Base-by-base conservation (phyloP, 2,888 invertebrate species). In the Lepidocyrtinus sp. region DNA sequence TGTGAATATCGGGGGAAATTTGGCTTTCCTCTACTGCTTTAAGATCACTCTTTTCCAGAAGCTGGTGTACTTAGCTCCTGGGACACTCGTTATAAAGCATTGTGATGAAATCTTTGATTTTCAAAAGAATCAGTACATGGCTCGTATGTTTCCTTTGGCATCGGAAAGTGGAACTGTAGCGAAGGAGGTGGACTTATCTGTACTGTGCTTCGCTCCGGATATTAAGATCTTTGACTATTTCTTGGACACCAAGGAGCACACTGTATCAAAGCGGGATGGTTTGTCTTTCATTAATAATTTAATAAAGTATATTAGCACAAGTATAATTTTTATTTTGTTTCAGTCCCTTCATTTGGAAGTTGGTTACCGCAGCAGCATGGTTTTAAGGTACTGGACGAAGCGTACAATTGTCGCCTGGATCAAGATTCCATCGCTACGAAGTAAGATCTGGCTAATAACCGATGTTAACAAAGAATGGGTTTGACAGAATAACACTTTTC, bases 51-150 rank as follows among this genome's bases (percentile, higher is more conserved):
- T 81, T 12, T 81, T 77, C 63, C 73, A 55, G 19, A 81, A 77
- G 81, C 19, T 62, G 72, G 1, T 81, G 45, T 65, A n/a, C n/a
- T 21, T 81, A 46, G 64, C 67, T n/a, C 46, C 74, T 17, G 74
- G 45, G 45, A 74, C 68, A 1, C 36, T 81, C 69, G 74, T 81
- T 2, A 45, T 81, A 24, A 69, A 70, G 65, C 76, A 81, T 25
- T 71, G 61, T 3, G 81, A 81, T 17, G 76, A 81, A 21, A 25
- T 81, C 0, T 81, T 81, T 65, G 81, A 74, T n/a, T n/a, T n/a
- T n/a, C n/a, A n/a, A n/a, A n/a, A n/a, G n/a, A n/a, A n/a, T n/a
- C n/a, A 24, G 19, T 25, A 24, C 22, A 63, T 72, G 25, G 45
- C 72, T 3, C 22, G 17, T 1, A 1, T 59, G 21, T 3, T 59